These are phyloP conservation scores for Oryzias dopingdopingensis DNA, from an alignment of 2,797 vertebrate genomes.

Conservation along the genomic window DNA sequence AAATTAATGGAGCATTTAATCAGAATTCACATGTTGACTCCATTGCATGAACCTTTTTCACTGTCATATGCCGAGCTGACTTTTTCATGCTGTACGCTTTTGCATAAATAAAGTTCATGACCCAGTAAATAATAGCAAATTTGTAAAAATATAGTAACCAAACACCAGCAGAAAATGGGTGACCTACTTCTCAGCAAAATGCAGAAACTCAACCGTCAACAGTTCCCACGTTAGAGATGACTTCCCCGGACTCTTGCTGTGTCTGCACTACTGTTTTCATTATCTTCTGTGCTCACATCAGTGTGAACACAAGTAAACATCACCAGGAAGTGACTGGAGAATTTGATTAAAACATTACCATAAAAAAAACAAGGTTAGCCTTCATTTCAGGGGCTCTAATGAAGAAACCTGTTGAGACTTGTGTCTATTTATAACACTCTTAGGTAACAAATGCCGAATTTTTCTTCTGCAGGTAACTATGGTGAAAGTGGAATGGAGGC, in stretches of 20 bases:
- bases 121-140: slow-evolving; percentile 3
- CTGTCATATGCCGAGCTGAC: background rate
- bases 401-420: too few species aligned
- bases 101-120: slow-evolving; percentile 17
- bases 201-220: slow-evolving; percentile 60
- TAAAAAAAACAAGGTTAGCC: too few species aligned
- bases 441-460: background rate
- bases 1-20: too few species aligned
- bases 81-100: background rate
- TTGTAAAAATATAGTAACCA: slow-evolving; percentile 29
- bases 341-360: background rate
- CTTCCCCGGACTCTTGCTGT: slow-evolving; percentile 22
- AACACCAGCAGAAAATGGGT: slow-evolving; percentile 69
- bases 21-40: too few species aligned
- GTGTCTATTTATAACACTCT: background rate
- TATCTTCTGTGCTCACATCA: slow-evolving; percentile 1
- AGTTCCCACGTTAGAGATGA: slow-evolving; percentile 49
- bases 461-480: slow-evolving; percentile 86
- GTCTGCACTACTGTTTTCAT: slow-evolving; percentile 17
- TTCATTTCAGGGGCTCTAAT: too few species aligned
- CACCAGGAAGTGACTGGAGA: background rate
- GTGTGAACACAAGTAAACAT: background rate
- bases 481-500: slow-evolving; percentile 99
- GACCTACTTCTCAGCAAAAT: slow-evolving; percentile 74
- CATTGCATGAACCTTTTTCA: background rate